Evolutionary conservation across 2,888 invertebrate genomes (phyloP).

Genomic region (Hyposoter didymator): DNA sequence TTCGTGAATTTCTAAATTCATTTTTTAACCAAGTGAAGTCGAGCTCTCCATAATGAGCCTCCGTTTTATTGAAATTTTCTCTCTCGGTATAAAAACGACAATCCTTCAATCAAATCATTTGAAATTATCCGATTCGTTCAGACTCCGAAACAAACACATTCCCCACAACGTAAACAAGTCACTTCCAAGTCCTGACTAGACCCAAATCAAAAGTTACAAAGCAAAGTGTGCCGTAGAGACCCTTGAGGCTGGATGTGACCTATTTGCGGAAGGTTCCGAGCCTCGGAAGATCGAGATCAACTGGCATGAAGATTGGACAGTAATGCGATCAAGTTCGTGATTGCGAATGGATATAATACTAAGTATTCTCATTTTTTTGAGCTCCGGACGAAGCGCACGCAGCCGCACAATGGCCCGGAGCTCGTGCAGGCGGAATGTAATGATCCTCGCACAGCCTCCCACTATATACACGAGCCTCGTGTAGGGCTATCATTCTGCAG

Average conservation of each 20-base stretch:
- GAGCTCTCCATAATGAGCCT: neutral
- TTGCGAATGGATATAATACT: slow-evolving; percentile 16
- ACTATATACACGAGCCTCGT: slow-evolving; percentile 52
- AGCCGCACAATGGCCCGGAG: slow-evolving; percentile 59
- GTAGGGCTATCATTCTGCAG: slow-evolving; percentile 53
- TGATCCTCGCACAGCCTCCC: slow-evolving; percentile 74
- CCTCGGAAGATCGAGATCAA: neutral
- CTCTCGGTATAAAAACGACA: neutral
- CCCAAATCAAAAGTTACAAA: neutral
- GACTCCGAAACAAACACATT: neutral
- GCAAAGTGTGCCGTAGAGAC: neutral
- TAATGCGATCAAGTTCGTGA: slow-evolving; percentile 18
- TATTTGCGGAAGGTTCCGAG: neutral
- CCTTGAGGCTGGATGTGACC: neutral
- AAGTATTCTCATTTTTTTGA: slow-evolving; percentile 56
- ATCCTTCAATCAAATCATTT: neutral
- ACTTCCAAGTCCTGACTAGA: neutral
- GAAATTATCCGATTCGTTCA: neutral
- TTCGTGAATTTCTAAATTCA: neutral
- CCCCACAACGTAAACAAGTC: neutral
- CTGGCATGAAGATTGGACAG: slow-evolving; percentile 13
- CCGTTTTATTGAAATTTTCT: neutral
- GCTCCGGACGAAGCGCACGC: slow-evolving; percentile 57
- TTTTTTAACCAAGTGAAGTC: neutral
- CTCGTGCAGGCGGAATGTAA: slow-evolving; percentile 71